Evolutionary conservation across 2,797 vertebrate species (phyloP), one percentile per base, ranked within the genome.

Genomic region (Catamblyrhynchus diadema): DNA sequence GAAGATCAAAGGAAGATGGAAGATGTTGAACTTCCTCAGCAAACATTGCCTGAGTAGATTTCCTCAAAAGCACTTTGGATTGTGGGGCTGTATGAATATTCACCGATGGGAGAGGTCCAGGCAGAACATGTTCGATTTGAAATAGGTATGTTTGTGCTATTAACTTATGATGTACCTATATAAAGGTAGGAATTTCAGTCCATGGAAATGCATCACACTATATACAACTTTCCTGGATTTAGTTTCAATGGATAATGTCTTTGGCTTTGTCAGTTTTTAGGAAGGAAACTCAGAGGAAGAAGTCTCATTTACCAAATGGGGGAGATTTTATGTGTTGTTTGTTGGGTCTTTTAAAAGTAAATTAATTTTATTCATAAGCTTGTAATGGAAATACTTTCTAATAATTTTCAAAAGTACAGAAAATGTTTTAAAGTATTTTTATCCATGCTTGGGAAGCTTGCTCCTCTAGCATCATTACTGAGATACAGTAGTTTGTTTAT

Each of bases 71-170:
- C n/a, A 35, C 11, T 33, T 87, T 35, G 25, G 20, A 23, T 15
- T 70, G 18, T 42, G 56, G 33, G 32, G 28, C 25, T 42, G 6
- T 61, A 22, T 0, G 0, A 47, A 33, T 37, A 54, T 15, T 51
- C 22, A 45, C 27, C 0, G 0, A 27, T 56, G 7, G 23, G 18
- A 87, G 61, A 70, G 21, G 25, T 69, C 17, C 54, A 47, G 17
- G 20, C 19, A 32, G 8, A 32, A 32, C 28, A 9, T 6, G 30
- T 53, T 13, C 14, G 19, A 73, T 57, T 86, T 84, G 59, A 48
- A 81, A 79, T 77, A 51, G 30, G 39, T 59, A 13, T 3, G 0
- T 39, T 83, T 72, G 13, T 88, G 71, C 48, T 75, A 12, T 86
- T 93, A 81, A 54, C 41, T 72, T 50, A 77, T 86, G 35, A 23